Percentiles rank a stretch among this genome's conserved stretches.
These are phyloP conservation scores for Coelogynopora nodosa DNA, from an alignment of 2,888 invertebrate genomes.

Conservation along the genomic window DNA sequence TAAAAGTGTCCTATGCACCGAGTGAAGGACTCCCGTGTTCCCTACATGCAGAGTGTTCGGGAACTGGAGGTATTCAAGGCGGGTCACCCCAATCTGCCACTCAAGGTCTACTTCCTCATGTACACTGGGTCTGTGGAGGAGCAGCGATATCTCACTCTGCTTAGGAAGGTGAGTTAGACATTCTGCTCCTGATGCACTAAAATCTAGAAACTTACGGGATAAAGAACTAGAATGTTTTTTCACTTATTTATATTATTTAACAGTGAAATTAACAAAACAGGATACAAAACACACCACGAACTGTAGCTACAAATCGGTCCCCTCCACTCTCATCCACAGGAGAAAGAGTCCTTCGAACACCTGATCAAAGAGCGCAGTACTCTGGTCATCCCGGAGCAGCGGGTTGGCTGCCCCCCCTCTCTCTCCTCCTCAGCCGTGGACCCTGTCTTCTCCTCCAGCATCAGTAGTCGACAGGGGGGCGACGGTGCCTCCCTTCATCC, in stretches of 20 bases:
- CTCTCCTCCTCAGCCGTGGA: neutral
- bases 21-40: too few relatives aligned
- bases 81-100: conserved; percentile 52
- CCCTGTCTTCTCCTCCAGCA: neutral
- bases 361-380: conserved; percentile 71
- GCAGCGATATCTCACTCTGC: conserved; percentile 83
- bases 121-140: conserved; percentile 91
- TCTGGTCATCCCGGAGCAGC: neutral
- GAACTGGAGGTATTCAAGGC: conserved; percentile 41
- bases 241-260: too few relatives aligned
- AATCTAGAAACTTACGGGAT: too few relatives aligned
- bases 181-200: too few relatives aligned
- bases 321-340: too few relatives aligned
- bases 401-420: neutral
- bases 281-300: too few relatives aligned
- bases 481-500: too few relatives aligned
- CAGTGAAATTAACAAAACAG: too few relatives aligned
- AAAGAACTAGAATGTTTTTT: too few relatives aligned
- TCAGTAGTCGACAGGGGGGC: too few relatives aligned
- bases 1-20: too few relatives aligned
- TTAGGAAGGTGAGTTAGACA: conserved; percentile 71
- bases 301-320: too few relatives aligned
- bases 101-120: conserved; percentile 78
- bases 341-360: conserved; percentile 88
- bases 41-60: conserved; percentile 37